phyloP scores from a whole-genome alignment of 2,888 invertebrate genomes.

The Cotesia congregata region DNA sequence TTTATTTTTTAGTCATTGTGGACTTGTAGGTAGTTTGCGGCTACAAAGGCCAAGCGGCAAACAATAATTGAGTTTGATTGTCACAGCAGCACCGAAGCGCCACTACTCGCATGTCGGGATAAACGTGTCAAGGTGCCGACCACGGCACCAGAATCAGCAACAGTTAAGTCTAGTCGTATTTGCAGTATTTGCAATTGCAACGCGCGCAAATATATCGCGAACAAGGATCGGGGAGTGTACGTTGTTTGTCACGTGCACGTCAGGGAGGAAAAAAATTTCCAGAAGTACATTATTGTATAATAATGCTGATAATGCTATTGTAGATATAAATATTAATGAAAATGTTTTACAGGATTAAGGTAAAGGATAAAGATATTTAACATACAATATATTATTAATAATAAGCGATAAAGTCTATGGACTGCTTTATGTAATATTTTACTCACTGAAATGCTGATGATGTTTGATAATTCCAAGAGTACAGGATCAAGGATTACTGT shows the following conservation, averaged over 20 bases:
- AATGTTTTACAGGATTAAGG: not conserved
- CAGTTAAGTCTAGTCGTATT: conserved; percentile 43
- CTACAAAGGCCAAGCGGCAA: conserved; percentile 25
- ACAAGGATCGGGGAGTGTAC: conserved; percentile 37
- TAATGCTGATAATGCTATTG: not conserved
- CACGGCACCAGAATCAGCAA: not conserved
- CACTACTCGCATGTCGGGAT: conserved; percentile 47
- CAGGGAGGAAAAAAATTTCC: conserved; percentile 7
- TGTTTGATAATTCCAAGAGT: not conserved
- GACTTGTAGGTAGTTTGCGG: conserved; percentile 1
- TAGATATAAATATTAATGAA: conserved; percentile 3
- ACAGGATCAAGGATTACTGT: conserved; percentile 33
- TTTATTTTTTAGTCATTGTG: not conserved
- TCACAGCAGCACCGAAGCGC: conserved; percentile 26
- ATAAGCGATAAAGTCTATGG: too few species aligned
- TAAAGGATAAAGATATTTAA: conserved; percentile 11
- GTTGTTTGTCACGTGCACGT: not conserved
- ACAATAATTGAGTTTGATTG: conserved; percentile 26
- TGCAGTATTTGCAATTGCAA: conserved; percentile 33
- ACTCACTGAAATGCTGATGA: too few species aligned
- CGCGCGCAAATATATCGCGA: conserved; percentile 37
- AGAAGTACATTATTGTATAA: not conserved
- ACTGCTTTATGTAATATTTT: too few species aligned
- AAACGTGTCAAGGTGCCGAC: conserved; percentile 61
- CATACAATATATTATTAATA: not conserved